Evolutionary conservation across 2,797 vertebrate species (phyloP), one percentile per base, ranked within the genome.

Genomic region (Phalanger gymnotis): DNA sequence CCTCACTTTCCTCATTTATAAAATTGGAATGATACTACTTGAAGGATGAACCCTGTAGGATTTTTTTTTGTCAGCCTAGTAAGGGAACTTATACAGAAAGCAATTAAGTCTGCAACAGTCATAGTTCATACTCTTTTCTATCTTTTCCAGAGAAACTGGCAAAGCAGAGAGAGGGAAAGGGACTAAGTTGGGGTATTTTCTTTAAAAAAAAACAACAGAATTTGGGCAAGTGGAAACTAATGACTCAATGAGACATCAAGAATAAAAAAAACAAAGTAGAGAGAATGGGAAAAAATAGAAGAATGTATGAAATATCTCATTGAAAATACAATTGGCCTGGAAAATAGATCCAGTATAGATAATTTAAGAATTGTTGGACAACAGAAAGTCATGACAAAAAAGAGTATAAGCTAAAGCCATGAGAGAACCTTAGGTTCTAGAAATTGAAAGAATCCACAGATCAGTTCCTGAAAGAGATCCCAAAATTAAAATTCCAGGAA

Each of bases 11-110:
- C 40, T 47, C 40, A 47, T 47, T 27, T 47, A 9, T 47, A 47
- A 81, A 47, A 81, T 47, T 47, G 40, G n/a, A 81, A 47, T 47
- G 40, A 27, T 47, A 25, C 22, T 11, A 47, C 10, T 47, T 47
- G 22, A 47, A 81, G 40, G 73, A 81, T 14, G 22, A 81, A 47
- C 9, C 0, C 2, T 25, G 4, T 3, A 81, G 22, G 40, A 47
- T 47, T 58, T 56, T 61, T 81, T 47, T 47, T 22, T 81, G 19
- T 25, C 19, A 27, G 9, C 9, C 40, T 47, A 47, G 2, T 90
- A 91, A 54, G 92, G 54, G 94, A 61, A 96, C 54, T 97, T 97
- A 97, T 81, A 93, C 53, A 90, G 94, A 87, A 92, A 47, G 93
- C 90, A 91, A 94, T 96, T 93, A 95, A 94, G 54, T 87, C 90